phyloP scores from a whole-genome alignment of 2,888 invertebrate genomes.

The Xanthorhoe spadicearia region DNA sequence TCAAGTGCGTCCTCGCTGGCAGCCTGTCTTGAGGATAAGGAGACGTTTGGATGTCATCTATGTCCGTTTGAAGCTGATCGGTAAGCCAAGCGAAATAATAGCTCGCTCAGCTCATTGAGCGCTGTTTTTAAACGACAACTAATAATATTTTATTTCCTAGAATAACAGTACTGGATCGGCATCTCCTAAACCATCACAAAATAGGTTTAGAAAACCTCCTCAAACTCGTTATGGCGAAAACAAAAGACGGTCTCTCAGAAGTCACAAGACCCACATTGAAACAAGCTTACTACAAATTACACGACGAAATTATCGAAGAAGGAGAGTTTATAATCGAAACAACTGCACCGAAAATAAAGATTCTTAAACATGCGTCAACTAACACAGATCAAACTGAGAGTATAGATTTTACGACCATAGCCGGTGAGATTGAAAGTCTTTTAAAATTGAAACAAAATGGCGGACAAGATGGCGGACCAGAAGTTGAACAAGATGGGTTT shows the following conservation, averaged over 20 bases:
- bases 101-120: not conserved
- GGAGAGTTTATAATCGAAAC: conserved; percentile 75
- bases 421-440: conserved; percentile 62
- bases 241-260: conserved; percentile 67
- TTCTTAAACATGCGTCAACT: conserved; percentile 64
- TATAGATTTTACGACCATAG: conserved; percentile 44
- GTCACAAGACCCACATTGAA: conserved; percentile 47
- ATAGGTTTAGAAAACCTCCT: conserved; percentile 71
- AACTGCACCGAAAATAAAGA: conserved; percentile 67
- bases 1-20: conserved; percentile 44
- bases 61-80: conserved; percentile 74
- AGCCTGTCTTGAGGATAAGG: conserved; percentile 51
- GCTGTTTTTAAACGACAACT: not conserved
- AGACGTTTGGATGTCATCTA: conserved; percentile 68
- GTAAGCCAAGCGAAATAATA: conserved; percentile 48
- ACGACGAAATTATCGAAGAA: conserved; percentile 62
- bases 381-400: conserved; percentile 60
- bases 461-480: conserved; percentile 17
- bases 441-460: conserved; percentile 46
- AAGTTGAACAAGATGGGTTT: conserved; percentile 52
- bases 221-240: conserved; percentile 75
- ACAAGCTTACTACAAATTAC: conserved; percentile 66
- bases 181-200: conserved; percentile 73
- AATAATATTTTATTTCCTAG: conserved; percentile 52
- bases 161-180: conserved; percentile 75